phyloP scores from a whole-genome alignment of 1,140 invertebrate species.

The Oppia nitens region DNA sequence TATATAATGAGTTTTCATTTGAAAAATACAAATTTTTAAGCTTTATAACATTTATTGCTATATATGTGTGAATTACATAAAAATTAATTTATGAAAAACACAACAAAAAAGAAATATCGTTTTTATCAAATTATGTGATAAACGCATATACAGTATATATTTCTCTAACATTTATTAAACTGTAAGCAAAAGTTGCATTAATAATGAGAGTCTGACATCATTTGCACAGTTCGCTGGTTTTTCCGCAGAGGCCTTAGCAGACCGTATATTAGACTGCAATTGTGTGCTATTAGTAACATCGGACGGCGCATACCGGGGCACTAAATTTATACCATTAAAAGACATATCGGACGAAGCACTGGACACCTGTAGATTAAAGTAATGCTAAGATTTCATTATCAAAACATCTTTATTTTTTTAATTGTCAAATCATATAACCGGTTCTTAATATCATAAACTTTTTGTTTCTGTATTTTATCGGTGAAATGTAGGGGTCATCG shows the following conservation, averaged over 20 bases:
- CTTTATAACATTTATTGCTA: neutral
- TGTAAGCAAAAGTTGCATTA: neutral
- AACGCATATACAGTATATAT: too few relatives aligned
- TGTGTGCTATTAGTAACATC: constrained; percentile 63
- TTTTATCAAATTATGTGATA: too few relatives aligned
- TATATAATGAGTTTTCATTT: constrained; percentile 9
- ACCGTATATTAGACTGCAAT: constrained; percentile 72
- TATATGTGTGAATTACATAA: too few relatives aligned
- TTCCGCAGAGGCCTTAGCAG: constrained; percentile 76
- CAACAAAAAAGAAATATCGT: too few relatives aligned
- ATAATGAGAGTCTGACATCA: neutral
- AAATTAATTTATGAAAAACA: too few relatives aligned
- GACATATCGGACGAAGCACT: constrained; percentile 57
- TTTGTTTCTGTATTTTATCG: neutral
- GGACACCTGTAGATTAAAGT: constrained; percentile 27
- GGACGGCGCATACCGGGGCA: constrained; percentile 78
- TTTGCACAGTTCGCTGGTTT: constrained; percentile 67
- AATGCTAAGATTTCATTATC: constrained; percentile 15
- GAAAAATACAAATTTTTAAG: constrained; percentile 2
- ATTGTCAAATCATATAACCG: neutral
- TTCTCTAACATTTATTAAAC: neutral
- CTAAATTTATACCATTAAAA: constrained; percentile 69
- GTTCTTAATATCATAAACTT: neutral
- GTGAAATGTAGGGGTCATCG: constrained; percentile 4
- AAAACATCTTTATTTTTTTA: neutral